Evolutionary conservation across 2,888 invertebrate genomes (phyloP).

Genomic region (Drosophila pseudotalamancana): DNA sequence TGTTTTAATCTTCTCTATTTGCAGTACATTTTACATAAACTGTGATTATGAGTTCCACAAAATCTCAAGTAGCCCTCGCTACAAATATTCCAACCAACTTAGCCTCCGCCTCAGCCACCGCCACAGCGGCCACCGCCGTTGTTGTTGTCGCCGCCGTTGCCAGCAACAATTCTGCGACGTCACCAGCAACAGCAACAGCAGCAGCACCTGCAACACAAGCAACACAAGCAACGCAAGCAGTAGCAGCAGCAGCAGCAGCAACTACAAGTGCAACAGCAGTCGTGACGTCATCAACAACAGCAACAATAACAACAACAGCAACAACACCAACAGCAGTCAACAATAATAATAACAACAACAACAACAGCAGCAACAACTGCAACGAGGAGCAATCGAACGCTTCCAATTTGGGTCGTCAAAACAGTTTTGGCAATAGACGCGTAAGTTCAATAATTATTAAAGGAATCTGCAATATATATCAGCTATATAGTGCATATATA

Average conservation of each 20-base stretch:
- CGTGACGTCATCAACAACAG: slow-evolving; percentile 42
- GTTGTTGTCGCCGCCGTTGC: slow-evolving; percentile 75
- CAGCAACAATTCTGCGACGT: slow-evolving; percentile 54
- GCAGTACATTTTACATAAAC: slow-evolving; percentile 80
- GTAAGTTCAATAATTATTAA: slow-evolving; percentile 70
- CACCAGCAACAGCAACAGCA: slow-evolving; percentile 41
- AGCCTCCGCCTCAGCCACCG: slow-evolving; percentile 76
- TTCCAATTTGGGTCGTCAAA: slow-evolving; percentile 81
- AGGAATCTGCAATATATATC: not conserved
- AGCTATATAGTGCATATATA: slow-evolving; percentile 11
- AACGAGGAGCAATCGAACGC: slow-evolving; percentile 68
- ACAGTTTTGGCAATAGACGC: slow-evolving; percentile 83
- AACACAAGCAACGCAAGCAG: slow-evolving; percentile 17
- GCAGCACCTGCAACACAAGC: slow-evolving; percentile 23
- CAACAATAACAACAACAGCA: slow-evolving; percentile 21
- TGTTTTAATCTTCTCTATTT: slow-evolving; percentile 21
- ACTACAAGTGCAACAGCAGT: slow-evolving; percentile 17
- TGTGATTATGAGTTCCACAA: slow-evolving; percentile 85
- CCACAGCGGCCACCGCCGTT: slow-evolving; percentile 74
- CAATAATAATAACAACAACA: slow-evolving; percentile 41
- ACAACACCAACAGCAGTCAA: slow-evolving; percentile 24
- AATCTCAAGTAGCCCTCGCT: slow-evolving; percentile 84
- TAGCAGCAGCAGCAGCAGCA: slow-evolving; percentile 24
- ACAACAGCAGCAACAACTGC: slow-evolving; percentile 57
- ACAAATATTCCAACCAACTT: slow-evolving; percentile 83